Conservation (phyloP, 2,797 vertebrate species). For the Spinus olivaceus region DNA sequence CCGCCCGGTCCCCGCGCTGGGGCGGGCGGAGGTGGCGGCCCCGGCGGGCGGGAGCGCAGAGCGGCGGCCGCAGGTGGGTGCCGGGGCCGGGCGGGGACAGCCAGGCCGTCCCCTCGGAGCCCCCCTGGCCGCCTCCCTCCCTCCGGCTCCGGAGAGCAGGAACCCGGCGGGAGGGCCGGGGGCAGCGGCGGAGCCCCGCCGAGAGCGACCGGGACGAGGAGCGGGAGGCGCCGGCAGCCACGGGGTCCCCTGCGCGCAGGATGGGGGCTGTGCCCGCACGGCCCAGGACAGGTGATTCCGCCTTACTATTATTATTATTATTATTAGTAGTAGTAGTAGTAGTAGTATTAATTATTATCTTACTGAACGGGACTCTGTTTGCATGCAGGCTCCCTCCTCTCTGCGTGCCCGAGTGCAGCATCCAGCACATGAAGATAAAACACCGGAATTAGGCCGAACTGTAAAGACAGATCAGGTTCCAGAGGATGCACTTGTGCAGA, state of each 20-base stretch:
- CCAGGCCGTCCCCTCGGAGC: neutral
- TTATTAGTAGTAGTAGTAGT: neutral
- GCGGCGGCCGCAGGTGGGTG: neutral
- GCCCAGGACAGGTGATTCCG: neutral
- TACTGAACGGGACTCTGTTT: neutral
- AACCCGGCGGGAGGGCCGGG: neutral
- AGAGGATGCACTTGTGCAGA: neutral
- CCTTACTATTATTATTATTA: neutral
- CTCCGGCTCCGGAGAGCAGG: neutral
- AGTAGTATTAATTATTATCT: neutral
- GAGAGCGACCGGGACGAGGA: neutral
- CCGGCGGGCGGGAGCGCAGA: neutral
- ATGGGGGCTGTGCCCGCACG: neutral
- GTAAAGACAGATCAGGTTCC: rapidly evolving
- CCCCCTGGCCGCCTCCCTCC: neutral
- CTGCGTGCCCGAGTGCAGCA: rapidly evolving
- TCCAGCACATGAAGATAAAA: rapidly evolving
- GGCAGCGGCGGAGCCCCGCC: neutral
- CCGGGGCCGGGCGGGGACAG: neutral
- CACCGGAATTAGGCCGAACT: rapidly evolving
- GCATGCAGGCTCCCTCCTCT: neutral
- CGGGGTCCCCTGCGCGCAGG: neutral
- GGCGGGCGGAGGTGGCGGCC: neutral
- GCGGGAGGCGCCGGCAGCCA: neutral
- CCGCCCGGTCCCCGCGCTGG: neutral